Percentiles rank a stretch among this genome's conserved stretches.
phyloP scores from a whole-genome alignment of 2,888 invertebrate genomes.

The Trypoxylon attenuatum region DNA sequence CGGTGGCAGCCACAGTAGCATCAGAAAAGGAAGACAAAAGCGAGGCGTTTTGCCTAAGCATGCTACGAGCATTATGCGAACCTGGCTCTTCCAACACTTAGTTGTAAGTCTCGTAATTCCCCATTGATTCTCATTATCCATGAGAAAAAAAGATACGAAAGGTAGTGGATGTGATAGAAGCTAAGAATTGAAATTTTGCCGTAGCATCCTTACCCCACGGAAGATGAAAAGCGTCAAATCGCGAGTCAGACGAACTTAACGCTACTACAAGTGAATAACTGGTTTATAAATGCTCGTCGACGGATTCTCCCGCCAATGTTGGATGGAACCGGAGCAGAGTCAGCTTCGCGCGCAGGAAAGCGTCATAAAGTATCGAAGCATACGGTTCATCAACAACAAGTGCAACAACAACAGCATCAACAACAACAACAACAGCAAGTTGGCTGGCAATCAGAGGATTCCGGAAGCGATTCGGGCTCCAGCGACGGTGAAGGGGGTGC shows the following conservation, averaged over 20 bases:
- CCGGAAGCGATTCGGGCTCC: conserved; percentile 70
- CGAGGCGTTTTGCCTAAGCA: conserved; percentile 95
- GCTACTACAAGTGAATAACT: conserved; percentile 91
- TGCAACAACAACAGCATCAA: conserved; percentile 60
- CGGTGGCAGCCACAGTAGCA: conserved; percentile 73
- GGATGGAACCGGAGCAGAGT: conserved; percentile 80
- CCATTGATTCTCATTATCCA: neutral
- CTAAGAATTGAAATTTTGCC: conserved; percentile 17
- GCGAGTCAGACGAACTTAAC: conserved; percentile 93
- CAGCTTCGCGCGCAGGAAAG: conserved; percentile 67
- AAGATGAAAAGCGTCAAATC: conserved; percentile 93
- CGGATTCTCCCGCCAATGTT: conserved; percentile 95
- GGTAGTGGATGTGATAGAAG: neutral
- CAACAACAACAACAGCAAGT: conserved; percentile 61
- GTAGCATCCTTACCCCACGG: conserved; percentile 96
- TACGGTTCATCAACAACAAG: conserved; percentile 69
- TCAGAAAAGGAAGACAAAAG: conserved; percentile 81
- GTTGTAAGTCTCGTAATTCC: conserved; percentile 81
- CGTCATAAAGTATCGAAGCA: conserved; percentile 75
- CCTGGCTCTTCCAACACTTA: conserved; percentile 97
- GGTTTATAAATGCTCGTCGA: conserved; percentile 95
- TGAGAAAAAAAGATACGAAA: neutral
- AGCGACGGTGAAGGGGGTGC: conserved; percentile 70
- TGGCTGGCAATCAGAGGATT: conserved; percentile 72
- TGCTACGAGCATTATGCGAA: conserved; percentile 96